Evolutionary conservation across 1,140 invertebrate genomes (phyloP), one percentile per base, ranked within the genome.

Genomic region (Euwallacea similis): DNA sequence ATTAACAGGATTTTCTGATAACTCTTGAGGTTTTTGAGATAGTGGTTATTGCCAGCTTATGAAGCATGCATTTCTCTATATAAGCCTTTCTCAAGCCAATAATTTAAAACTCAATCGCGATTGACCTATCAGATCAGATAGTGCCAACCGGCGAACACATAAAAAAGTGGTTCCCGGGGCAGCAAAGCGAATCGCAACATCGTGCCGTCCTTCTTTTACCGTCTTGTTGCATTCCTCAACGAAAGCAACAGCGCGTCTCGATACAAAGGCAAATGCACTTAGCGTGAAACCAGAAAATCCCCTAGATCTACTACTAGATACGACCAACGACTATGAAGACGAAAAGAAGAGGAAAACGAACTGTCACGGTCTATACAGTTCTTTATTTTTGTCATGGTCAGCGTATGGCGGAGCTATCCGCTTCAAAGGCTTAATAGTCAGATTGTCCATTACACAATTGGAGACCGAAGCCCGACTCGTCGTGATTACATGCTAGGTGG

Each of bases 271-370:
- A 62, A 69, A 69, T 69, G 67, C 67, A 69, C 67, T 69, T 69
- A 62, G 58, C 59, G 67, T 69, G 67, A 69, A 69, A 69, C 67
- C 67, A 69, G 67, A 69, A 69, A 69, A 69, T 61, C 58, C 56
- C 16, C 55, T 59, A 69, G 67, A 69, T 69, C 67, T 69, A 68
- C 60, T 69, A 61, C 44, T 66, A 66, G 65, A 66, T 66, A 66
- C 53, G 65, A 66, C 15, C 7, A n/a, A 42, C 11, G 42, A 58
- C 16, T 33, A 33, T 33, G 21, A 33, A 33, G 21, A 33, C 8
- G 58, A 50, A 42, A 15, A 60, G 41, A 44, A n/a, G 60, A 69
- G 67, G 67, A 69, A 69, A 69, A 69, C 53, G 67, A 69, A 69
- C 67, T 55, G 58, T 69, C 67, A 69, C 44, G 58, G 67, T 47